Evolutionary conservation across 2,113 vertebrate species (phyloP).

Genomic region (Odontophorus gujanensis): DNA sequence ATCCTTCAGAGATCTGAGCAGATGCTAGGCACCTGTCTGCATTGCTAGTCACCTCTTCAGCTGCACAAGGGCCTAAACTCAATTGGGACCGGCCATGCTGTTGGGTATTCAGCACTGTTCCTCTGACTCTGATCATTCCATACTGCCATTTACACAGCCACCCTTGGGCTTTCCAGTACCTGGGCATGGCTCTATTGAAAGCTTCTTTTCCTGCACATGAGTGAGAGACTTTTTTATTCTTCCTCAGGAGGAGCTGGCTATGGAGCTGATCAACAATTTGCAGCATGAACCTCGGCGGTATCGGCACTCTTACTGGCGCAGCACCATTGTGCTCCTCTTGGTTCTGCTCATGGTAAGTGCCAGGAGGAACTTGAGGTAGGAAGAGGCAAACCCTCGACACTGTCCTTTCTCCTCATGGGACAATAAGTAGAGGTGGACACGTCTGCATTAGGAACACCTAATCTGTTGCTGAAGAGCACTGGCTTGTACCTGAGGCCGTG

Average conservation of each 20-base stretch:
- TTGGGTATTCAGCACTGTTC: neutral
- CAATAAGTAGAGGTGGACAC: neutral
- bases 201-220: neutral
- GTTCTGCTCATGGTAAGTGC: conserved; percentile 84
- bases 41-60: neutral
- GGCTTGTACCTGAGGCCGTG: neutral
- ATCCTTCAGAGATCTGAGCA: neutral
- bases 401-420: fast-evolving
- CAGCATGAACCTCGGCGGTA: conserved; percentile 61
- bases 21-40: neutral
- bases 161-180: neutral
- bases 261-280: conserved; percentile 82
- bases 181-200: neutral
- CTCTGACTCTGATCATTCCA: neutral
- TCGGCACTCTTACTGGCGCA: conserved; percentile 85
- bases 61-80: neutral
- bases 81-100: fast-evolving
- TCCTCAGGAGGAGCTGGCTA: conserved; percentile 88
- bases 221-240: too few species aligned
- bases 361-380: fast-evolving
- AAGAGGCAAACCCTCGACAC: neutral
- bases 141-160: too few species aligned
- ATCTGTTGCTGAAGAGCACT: fast-evolving
- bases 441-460: fast-evolving
- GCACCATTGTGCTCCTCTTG: conserved; percentile 79